Evolutionary conservation across 2,797 vertebrate genomes (phyloP), one percentile per base, ranked within the genome.

Genomic region (Serranus cabrilla): DNA sequence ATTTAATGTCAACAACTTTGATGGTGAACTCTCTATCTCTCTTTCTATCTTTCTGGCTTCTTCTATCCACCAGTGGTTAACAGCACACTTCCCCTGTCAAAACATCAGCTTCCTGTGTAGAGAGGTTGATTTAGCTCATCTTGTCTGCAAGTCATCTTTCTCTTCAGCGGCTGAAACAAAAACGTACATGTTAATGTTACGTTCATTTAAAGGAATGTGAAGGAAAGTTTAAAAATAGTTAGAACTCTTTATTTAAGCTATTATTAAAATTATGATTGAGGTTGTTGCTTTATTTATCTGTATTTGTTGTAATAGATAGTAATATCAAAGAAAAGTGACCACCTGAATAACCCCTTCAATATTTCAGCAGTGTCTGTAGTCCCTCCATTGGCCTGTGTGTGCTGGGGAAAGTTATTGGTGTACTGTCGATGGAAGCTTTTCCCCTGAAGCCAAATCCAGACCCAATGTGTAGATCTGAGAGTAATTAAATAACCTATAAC

Each of bases 341-440:
- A 37, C 3, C 0, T 75, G 4, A 76, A 43, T 69, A 47, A 67
- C 51, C 11, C 11, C 21, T 25, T 66, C 37, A 42, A 13, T 67
- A 71, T 84, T 87, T 67, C 83, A 83, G 72, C 78, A 60, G 74
- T 70, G 16, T 77, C 59, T 72, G 2, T 84, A 69, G 59, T 66
- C 31, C 61, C 47, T 70, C 25, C 40, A 9, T 58, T 80, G 90
- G 89, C 89, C 89, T 87, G 83, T 91, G 88, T 93, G 93, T 91
- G 74, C 88, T 75, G 92, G 93, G 93, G 83, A 86, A 90, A 91
- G 92, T 94, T 93, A 91, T 93, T 94, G 89, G 93, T 93, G 94
- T 94, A 95, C 93, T 95, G 92, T 91, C 70, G 81, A 84, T 93
- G 92, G 93, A 67, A 90, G 89, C 57, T 1, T 57, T 57, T 66